Conservation (phyloP, 2,888 invertebrate genomes). For the Epinotia ramella region DNA sequence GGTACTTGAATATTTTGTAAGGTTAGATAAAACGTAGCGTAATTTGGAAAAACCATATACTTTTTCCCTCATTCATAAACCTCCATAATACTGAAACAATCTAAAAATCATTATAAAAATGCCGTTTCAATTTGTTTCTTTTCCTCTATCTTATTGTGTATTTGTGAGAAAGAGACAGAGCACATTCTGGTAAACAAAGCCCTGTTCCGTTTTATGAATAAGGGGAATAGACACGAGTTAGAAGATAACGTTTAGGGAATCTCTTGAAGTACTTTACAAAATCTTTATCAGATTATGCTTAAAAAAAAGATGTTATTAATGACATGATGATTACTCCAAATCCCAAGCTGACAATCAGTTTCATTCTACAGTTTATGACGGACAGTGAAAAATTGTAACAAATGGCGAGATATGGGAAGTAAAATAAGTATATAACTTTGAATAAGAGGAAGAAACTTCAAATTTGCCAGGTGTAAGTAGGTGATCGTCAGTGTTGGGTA, state of each 20-base stretch:
- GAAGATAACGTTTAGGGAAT: constrained; percentile 2
- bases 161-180: background rate
- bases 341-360: background rate
- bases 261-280: background rate
- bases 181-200: background rate
- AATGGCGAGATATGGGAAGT: background rate
- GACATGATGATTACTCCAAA: background rate
- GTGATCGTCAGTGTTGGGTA: background rate
- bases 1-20: constrained; percentile 24
- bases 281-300: background rate
- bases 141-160: too few relatives aligned
- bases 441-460: background rate
- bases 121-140: too few relatives aligned
- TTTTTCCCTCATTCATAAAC: background rate
- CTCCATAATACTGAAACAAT: too few relatives aligned
- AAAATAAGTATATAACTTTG: background rate
- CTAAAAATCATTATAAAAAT: too few relatives aligned
- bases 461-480: background rate
- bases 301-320: background rate
- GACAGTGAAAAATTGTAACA: background rate
- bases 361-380: background rate
- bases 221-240: background rate
- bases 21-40: constrained; percentile 4
- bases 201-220: too few relatives aligned
- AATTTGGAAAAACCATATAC: constrained; percentile 7